Conservation (phyloP, 2,113 vertebrate genomes). For the Carlito syrichta region DNA sequence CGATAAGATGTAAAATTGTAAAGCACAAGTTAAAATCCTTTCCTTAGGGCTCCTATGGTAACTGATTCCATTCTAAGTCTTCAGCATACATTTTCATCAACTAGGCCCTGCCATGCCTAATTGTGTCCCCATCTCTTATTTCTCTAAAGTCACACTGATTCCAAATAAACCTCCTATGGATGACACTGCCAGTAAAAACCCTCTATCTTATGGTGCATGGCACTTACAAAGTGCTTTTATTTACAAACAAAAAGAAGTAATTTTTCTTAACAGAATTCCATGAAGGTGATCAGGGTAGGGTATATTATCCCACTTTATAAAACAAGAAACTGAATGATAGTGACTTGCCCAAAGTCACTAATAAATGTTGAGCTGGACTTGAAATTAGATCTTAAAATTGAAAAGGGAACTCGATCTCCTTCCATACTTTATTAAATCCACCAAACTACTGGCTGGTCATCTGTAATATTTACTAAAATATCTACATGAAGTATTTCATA, state of each 20-base stretch:
- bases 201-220: not conserved
- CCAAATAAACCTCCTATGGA: not conserved
- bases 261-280: slow-evolving; percentile 10
- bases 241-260: not conserved
- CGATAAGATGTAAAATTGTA: not conserved
- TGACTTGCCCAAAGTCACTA: not conserved
- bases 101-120: not conserved
- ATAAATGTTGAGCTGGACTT: not conserved
- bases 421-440: not conserved
- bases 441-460: not conserved
- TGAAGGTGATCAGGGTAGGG: not conserved
- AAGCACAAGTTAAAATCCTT: not conserved
- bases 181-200: not conserved
- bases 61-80: not conserved
- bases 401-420: not conserved
- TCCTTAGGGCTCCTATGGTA: not conserved
- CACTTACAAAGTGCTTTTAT: not conserved
- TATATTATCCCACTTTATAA: not conserved
- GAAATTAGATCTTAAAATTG: not conserved
- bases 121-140: not conserved
- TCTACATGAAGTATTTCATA: not conserved
- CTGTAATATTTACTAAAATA: not conserved
- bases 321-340: not conserved
- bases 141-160: not conserved
- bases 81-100: not conserved